Evolutionary conservation across 2,797 vertebrate genomes (phyloP), one percentile per base, ranked within the genome.

Genomic region (Pipistrellus pygmaeus): DNA sequence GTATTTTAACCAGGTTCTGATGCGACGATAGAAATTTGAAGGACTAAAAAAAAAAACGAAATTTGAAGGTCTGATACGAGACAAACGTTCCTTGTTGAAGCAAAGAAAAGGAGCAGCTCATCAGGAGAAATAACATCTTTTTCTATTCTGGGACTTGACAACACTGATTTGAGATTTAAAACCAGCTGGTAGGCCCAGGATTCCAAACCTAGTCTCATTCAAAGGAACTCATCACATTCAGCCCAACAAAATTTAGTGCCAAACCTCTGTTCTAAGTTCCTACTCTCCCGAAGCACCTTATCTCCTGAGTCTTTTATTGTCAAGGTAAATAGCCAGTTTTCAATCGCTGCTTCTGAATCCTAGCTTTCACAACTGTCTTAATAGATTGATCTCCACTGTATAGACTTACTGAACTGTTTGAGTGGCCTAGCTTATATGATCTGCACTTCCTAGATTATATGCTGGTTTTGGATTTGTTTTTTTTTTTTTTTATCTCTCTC

Each of bases 51-150:
- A n/a, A n/a, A n/a, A n/a, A n/a, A n/a, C n/a, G 23, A 23, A 71
- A 46, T 85, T 60, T 75, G 46, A 38, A 14, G 53, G 44, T 27
- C 77, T 81, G 23, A 41, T 32, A 23, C 0, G n/a, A 21, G 15
- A 82, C 3, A 17, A 14, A 4, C 17, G 7, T 92, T 93, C 46
- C 53, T 91, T 64, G 35, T 46, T 82, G 66, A 87, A 83, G 21
- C 66, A 73, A 46, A 72, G 41, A 57, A 60, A 23, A 41, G 35
- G 60, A 75, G 48, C 10, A 73, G 71, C 25, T 10, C 20, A 41
- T 73, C 6, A 55, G 72, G 44, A 85, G 53, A 89, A 86, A 73
- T 71, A 89, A 66, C 15, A 32, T 51, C 77, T 90, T 92, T 35
- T 84, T 94, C 69, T 69, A 20, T 78, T 84, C 13, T 89, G 41